Percentiles rank a stretch among this genome's conserved stretches.
These are phyloP conservation scores for Prosapia bicincta DNA, from an alignment of 2,888 invertebrate species.

Conservation along the genomic window DNA sequence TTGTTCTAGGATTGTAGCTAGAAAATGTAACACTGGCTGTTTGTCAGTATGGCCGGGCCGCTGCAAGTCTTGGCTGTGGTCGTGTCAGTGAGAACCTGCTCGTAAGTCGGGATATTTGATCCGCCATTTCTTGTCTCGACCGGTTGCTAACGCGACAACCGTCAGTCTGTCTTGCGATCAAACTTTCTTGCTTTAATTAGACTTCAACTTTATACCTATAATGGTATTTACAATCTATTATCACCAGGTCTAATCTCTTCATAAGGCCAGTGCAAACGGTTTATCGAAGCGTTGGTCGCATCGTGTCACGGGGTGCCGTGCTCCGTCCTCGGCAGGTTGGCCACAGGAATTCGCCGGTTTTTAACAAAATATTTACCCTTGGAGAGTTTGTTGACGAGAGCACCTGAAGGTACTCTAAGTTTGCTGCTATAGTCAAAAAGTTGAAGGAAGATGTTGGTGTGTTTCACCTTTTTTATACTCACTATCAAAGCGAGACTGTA, in stretches of 20 bases:
- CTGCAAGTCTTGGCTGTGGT: neutral
- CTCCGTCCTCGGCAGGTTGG: too few species aligned
- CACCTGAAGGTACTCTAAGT: too few species aligned
- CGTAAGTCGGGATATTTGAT: constrained; percentile 24
- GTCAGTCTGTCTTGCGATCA: constrained; percentile 16
- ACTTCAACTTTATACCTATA: neutral
- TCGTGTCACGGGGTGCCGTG: too few species aligned
- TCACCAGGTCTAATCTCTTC: neutral
- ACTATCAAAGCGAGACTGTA: too few species aligned
- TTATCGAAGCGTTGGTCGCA: neutral
- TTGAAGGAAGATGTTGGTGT: too few species aligned
- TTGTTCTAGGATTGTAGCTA: constrained; percentile 18
- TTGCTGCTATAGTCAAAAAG: too few species aligned
- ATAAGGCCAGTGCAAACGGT: neutral
- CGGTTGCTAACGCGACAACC: constrained; percentile 15
- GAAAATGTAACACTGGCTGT: constrained; percentile 12
- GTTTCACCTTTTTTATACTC: too few species aligned
- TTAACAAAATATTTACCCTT: too few species aligned
- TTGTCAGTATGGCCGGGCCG: neutral
- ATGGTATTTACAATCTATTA: neutral
- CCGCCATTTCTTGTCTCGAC: constrained; percentile 23
- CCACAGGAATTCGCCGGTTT: too few species aligned
- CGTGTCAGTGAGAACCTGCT: constrained; percentile 25
- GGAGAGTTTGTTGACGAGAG: too few species aligned
- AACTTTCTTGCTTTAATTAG: constrained; percentile 25